Evolutionary conservation across 2,797 vertebrate species (phyloP).

Genomic region (Tokudaia tokunoshimensis): DNA sequence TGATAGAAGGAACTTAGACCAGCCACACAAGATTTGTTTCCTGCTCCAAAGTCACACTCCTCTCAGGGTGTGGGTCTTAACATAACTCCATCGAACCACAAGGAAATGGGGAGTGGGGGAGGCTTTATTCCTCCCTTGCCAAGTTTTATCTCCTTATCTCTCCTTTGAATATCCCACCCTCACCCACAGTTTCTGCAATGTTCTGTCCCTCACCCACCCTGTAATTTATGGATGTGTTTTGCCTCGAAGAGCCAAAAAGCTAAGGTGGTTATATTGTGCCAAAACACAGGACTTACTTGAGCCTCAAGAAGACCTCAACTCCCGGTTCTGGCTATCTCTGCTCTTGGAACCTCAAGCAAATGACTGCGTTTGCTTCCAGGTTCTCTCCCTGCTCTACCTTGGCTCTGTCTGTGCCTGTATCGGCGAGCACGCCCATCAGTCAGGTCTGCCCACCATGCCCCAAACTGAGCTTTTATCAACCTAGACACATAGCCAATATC

Average conservation of each 20-base stretch:
- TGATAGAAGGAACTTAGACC: not conserved
- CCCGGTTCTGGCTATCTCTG: not conserved
- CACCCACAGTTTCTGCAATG: not conserved
- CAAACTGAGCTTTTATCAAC: not conserved
- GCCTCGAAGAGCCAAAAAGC: slow-evolving; percentile 7
- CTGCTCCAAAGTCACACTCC: not conserved
- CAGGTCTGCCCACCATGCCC: not conserved
- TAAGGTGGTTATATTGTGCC: not conserved
- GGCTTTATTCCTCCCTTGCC: not conserved
- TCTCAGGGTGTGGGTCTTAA: not conserved
- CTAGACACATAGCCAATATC: not conserved
- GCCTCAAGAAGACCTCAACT: not conserved
- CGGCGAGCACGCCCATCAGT: not conserved
- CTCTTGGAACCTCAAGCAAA: slow-evolving; percentile 28
- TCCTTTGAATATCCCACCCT: not conserved
- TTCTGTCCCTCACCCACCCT: not conserved
- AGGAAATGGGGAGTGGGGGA: not conserved
- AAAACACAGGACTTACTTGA: not conserved
- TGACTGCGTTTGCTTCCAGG: not conserved
- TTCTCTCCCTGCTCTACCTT: not conserved
- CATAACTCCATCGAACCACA: not conserved
- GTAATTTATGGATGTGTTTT: slow-evolving; percentile 36
- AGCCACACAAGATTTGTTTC: not conserved
- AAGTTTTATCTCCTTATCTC: slow-evolving; percentile 52
- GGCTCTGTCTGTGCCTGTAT: not conserved